Percentiles rank a stretch among this genome's conserved stretches.
These are phyloP conservation scores for Mus spicilegus DNA, from an alignment of 2,113 vertebrate genomes.

Conservation along the genomic window DNA sequence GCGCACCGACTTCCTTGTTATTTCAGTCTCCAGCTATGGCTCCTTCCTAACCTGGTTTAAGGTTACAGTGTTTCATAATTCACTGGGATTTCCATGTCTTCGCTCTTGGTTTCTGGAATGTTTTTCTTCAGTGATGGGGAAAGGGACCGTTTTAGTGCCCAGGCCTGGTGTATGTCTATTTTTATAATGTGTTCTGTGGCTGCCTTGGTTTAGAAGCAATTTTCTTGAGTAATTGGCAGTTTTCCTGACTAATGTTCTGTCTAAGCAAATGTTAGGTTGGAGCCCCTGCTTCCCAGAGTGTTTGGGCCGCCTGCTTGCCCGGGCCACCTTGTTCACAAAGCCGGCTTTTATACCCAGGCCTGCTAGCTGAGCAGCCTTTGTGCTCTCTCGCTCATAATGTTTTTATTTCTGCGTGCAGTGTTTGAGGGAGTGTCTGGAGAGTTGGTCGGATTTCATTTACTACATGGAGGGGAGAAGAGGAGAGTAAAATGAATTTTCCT, in stretches of 20 bases:
- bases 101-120: conserved; percentile 37
- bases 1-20: not conserved
- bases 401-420: conserved; percentile 43
- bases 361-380: not conserved
- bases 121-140: not conserved
- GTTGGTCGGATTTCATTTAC: conserved; percentile 37
- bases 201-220: conserved; percentile 22
- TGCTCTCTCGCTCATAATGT: not conserved
- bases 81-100: conserved; percentile 34
- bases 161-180: not conserved
- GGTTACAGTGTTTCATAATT: conserved; percentile 38
- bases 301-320: not conserved
- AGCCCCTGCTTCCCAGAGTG: not conserved
- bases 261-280: not conserved
- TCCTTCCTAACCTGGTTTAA: conserved; percentile 36
- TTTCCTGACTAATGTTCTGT: not conserved
- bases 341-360: not conserved
- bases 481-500: conserved; percentile 44
- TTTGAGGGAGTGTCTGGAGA: conserved; percentile 31
- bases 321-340: not conserved
- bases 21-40: not conserved
- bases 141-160: not conserved
- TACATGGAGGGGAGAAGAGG: not conserved
- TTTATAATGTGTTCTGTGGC: conserved; percentile 30
- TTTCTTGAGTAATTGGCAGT: conserved; percentile 53